phyloP scores from a whole-genome alignment of 2,113 vertebrate species.

The Colaptes auratus region DNA sequence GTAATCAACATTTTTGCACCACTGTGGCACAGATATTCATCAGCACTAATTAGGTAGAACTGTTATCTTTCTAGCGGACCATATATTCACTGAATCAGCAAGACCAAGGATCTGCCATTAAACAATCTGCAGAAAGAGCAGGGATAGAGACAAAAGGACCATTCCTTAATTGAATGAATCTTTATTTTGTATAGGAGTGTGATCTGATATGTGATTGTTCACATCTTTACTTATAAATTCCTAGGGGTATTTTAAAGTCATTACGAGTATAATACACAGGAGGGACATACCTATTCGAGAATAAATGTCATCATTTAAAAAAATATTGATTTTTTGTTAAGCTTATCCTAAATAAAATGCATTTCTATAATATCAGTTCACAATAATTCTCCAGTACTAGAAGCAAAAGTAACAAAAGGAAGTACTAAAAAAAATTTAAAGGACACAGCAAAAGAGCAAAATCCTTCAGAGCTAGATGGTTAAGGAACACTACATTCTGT shows the following conservation, averaged over 20 bases:
- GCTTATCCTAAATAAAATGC: neutral
- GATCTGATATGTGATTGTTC: neutral
- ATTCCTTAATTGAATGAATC: neutral
- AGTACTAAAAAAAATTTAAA: neutral
- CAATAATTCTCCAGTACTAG: neutral
- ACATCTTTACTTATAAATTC: slow-evolving; percentile 13
- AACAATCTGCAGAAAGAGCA: neutral
- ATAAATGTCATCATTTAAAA: neutral
- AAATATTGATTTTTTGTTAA: slow-evolving; percentile 27
- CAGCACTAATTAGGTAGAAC: neutral
- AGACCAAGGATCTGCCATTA: neutral
- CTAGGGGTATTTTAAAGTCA: neutral
- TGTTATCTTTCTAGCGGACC: neutral
- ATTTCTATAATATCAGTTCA: neutral
- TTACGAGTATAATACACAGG: slow-evolving; percentile 35
- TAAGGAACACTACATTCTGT: neutral
- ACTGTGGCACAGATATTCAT: neutral
- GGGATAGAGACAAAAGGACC: neutral
- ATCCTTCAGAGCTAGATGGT: neutral
- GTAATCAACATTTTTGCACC: neutral
- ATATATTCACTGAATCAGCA: neutral
- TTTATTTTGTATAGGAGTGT: neutral
- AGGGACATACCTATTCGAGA: neutral
- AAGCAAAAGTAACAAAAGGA: neutral
- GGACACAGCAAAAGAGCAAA: neutral